These are phyloP conservation scores for Heteromurus nitidus DNA, from an alignment of 2,888 invertebrate species.

Conservation along the genomic window DNA sequence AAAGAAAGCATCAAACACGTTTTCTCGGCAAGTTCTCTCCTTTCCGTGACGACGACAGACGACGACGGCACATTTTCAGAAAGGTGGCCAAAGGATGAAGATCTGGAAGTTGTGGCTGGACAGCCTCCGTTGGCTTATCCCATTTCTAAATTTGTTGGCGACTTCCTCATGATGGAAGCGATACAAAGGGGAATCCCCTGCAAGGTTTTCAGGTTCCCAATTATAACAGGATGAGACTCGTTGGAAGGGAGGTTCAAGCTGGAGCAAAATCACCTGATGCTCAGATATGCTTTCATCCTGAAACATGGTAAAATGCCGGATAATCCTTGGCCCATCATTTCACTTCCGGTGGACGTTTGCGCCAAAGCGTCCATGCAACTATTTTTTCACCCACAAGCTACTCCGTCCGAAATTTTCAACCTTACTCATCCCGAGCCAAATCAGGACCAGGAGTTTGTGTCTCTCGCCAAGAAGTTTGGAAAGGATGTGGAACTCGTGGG, in stretches of 20 bases:
- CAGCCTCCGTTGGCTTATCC: not conserved
- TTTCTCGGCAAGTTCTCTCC: not conserved
- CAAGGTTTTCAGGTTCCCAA: not conserved
- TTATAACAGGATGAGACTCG: not conserved
- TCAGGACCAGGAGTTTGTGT: slow-evolving; percentile 34
- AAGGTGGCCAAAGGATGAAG: not conserved
- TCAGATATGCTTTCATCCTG: not conserved
- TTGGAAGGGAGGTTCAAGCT: not conserved
- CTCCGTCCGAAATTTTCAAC: slow-evolving; percentile 1
- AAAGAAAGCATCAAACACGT: too few relatives aligned
- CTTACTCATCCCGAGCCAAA: not conserved
- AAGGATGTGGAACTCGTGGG: slow-evolving; percentile 18
- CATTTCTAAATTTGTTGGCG: slow-evolving; percentile 21
- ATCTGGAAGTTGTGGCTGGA: slow-evolving; percentile 26
- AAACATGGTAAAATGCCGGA: not conserved
- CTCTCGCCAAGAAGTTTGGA: slow-evolving; percentile 28
- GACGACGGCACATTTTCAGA: not conserved
- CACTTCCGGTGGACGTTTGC: slow-evolving; percentile 15
- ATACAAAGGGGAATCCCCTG: slow-evolving; percentile 4
- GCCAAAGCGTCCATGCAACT: not conserved
- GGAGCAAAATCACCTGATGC: not conserved
- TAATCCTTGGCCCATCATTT: not conserved
- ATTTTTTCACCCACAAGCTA: not conserved
- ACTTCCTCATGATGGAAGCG: not conserved
- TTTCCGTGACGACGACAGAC: not conserved